Evolutionary conservation across 1,140 invertebrate species (phyloP).

Genomic region (Achroia grisella): DNA sequence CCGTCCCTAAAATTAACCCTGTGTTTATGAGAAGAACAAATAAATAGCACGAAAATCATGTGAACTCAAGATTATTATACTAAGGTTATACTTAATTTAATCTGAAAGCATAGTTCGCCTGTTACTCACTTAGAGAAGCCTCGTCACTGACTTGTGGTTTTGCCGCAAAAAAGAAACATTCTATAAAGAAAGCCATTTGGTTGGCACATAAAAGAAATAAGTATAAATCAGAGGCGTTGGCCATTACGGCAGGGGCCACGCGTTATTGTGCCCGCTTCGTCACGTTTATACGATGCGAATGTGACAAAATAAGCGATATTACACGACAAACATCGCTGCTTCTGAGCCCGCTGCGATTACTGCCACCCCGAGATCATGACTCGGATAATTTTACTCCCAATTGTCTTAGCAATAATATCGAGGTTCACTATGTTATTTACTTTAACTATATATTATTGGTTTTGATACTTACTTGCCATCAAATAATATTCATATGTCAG

Average conservation of each 20-base stretch:
- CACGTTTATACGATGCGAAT: slow-evolving; percentile 54
- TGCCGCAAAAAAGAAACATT: slow-evolving; percentile 39
- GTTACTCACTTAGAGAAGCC: slow-evolving; percentile 21
- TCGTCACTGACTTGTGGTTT: neutral
- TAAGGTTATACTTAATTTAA: slow-evolving; percentile 48
- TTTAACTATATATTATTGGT: too few species aligned
- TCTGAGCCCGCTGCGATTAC: slow-evolving; percentile 10
- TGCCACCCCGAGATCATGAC: slow-evolving; percentile 11
- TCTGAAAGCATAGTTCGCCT: slow-evolving; percentile 19
- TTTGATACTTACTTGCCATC: too few species aligned
- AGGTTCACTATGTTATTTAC: too few species aligned
- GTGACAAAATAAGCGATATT: slow-evolving; percentile 57
- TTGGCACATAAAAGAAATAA: slow-evolving; percentile 63
- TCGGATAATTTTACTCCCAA: slow-evolving; percentile 17
- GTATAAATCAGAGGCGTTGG: slow-evolving; percentile 61
- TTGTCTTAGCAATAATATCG: neutral
- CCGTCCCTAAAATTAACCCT: too few species aligned
- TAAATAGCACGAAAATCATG: neutral
- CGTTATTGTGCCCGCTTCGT: slow-evolving; percentile 58
- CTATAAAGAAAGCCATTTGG: slow-evolving; percentile 57
- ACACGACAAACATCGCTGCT: slow-evolving; percentile 24
- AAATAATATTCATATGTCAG: too few species aligned
- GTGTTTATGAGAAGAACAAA: too few species aligned
- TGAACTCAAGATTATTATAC: slow-evolving; percentile 20
- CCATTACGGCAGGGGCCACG: slow-evolving; percentile 46